Percentiles rank a stretch among this genome's conserved stretches.
Conservation (phyloP, 2,888 invertebrate genomes). For the Aradus depressus region DNA sequence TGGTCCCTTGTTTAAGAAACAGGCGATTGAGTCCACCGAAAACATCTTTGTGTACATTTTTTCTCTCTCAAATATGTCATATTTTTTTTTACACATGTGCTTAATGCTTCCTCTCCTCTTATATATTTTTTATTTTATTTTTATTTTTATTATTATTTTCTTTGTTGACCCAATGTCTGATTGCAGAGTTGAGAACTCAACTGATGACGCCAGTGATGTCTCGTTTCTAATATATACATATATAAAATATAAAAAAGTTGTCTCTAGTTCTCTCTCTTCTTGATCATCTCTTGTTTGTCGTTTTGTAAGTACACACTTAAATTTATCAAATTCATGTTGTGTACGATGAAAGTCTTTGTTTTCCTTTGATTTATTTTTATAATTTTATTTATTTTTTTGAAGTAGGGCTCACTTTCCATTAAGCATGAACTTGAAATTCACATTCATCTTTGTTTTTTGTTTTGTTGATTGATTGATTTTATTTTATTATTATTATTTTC, state of each 20-base stretch:
- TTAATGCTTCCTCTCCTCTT: conserved; percentile 8
- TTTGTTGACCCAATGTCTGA: conserved; percentile 14
- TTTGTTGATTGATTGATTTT: too few species aligned
- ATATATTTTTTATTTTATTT: background rate
- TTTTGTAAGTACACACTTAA: conserved; percentile 14
- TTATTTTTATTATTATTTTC: conserved; percentile 12
- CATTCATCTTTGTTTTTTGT: too few species aligned
- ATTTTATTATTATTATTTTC: conserved; percentile 8
- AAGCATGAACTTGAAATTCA: conserved; percentile 14
- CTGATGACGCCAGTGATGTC: conserved; percentile 12
- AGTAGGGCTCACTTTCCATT: conserved; percentile 5
- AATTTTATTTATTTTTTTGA: too few species aligned
- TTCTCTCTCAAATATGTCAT: conserved; percentile 4
- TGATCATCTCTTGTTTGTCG: too few species aligned
- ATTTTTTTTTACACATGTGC: too few species aligned
- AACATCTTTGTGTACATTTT: too few species aligned
- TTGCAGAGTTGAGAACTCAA: conserved; percentile 10
- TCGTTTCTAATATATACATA: conserved; percentile 8
- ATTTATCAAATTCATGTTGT: conserved; percentile 16
- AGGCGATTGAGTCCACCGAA: conserved; percentile 23
- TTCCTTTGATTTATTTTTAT: background rate
- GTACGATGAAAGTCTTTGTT: conserved; percentile 9
- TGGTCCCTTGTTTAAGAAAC: conserved; percentile 26
- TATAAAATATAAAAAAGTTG: too few species aligned
- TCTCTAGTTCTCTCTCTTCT: too few species aligned